These are phyloP conservation scores for Nibea coibor DNA, from an alignment of 2,113 vertebrate genomes.

Conservation along the genomic window DNA sequence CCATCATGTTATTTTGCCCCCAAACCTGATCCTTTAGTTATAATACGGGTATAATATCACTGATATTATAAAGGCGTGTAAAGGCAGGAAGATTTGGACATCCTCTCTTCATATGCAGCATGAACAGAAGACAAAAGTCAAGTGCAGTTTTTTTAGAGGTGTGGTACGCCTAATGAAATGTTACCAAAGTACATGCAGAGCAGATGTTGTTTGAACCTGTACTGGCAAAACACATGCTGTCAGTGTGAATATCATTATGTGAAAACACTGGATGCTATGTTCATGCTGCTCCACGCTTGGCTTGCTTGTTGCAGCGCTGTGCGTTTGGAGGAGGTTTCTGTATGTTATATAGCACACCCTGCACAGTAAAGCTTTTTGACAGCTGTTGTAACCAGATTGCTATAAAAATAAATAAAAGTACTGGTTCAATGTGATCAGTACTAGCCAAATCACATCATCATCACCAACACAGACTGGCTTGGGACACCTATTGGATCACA, in stretches of 20 bases:
- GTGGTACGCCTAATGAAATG: background rate
- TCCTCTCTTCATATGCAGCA: background rate
- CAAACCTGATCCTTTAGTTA: background rate
- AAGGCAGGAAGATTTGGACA: background rate
- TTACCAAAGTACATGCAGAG: constrained; percentile 4
- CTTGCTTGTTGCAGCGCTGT: background rate
- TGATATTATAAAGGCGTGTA: no score
- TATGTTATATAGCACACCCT: background rate
- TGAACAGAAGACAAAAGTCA: constrained; percentile 2
- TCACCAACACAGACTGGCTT: background rate
- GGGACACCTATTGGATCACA: constrained; percentile 3
- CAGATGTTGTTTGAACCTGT: background rate
- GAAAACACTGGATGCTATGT: background rate
- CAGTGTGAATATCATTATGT: background rate
- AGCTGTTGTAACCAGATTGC: background rate
- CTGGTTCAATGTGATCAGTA: background rate
- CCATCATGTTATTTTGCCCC: background rate
- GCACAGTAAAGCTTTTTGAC: constrained; percentile 4
- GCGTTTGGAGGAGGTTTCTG: background rate
- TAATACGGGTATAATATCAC: background rate
- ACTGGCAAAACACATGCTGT: background rate
- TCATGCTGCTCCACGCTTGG: background rate
- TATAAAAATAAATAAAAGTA: background rate
- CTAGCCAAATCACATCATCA: background rate
- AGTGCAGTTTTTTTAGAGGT: background rate